Percentiles rank a stretch among this genome's conserved stretches.
These are phyloP conservation scores for Arbacia lixula DNA, from an alignment of 53 echinoderm and acorn worm species.

Conservation along the genomic window DNA sequence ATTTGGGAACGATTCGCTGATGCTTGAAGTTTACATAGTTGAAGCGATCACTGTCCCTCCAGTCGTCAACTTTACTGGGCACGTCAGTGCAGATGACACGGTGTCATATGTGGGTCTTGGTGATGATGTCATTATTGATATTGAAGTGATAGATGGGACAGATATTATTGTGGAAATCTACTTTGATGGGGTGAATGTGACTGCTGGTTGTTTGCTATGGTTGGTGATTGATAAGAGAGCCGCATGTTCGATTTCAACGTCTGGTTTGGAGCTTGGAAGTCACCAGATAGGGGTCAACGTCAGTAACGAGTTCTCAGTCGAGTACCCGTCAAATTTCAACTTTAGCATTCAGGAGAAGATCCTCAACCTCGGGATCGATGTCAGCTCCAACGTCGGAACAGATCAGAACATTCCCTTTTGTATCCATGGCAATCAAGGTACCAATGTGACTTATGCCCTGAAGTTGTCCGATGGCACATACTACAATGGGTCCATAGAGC, in stretches of 20 bases:
- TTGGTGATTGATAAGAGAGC: background rate
- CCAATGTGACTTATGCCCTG: background rate
- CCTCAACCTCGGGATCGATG: background rate
- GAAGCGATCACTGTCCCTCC: slow-evolving; percentile 13
- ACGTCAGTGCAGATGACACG: background rate
- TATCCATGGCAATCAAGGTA: slow-evolving; percentile 18
- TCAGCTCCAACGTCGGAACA: background rate
- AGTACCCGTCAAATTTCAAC: background rate
- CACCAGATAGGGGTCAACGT: slow-evolving; percentile 5
- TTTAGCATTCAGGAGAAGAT: slow-evolving; percentile 14
- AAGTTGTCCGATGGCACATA: slow-evolving; percentile 25
- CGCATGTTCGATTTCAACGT: background rate
- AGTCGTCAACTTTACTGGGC: slow-evolving; percentile 7
- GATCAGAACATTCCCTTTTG: slow-evolving; percentile 4
- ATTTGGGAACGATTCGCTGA: slow-evolving; percentile 21
- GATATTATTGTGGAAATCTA: background rate
- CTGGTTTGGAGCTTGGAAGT: background rate
- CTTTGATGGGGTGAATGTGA: background rate
- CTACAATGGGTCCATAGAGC: slow-evolving; percentile 2
- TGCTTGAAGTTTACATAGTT: background rate
- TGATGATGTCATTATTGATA: slow-evolving; percentile 4
- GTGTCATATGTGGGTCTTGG: background rate
- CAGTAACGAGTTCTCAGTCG: slow-evolving; percentile 21
- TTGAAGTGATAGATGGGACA: slow-evolving; percentile 1
- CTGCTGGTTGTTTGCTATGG: background rate